Conservation (phyloP, 2,888 invertebrate species). For the Ctena decussata region DNA sequence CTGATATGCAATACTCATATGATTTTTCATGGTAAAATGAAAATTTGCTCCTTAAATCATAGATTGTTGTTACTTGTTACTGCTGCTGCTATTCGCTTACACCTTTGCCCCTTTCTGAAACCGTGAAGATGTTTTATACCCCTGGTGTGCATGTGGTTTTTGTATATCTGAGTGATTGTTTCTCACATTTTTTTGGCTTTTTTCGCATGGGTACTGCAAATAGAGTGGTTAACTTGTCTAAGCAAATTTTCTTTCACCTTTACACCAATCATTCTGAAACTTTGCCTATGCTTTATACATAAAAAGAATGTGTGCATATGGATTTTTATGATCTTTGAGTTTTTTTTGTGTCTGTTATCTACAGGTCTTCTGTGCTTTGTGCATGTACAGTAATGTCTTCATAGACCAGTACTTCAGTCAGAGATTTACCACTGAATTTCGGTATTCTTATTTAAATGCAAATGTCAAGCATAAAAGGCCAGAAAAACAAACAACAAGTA, state of each 20-base stretch:
- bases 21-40: neutral
- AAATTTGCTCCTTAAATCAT: neutral
- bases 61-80: neutral
- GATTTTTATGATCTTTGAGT: no score
- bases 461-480: neutral
- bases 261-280: no score
- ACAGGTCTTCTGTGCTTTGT: neutral
- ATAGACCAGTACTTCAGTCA: neutral
- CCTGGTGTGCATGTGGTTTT: neutral
- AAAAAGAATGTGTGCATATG: no score
- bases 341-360: no score
- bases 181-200: no score
- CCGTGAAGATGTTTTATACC: neutral
- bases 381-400: neutral
- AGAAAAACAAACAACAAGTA: constrained; percentile 1
- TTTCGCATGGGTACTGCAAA: no score
- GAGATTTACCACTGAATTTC: neutral
- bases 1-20: neutral
- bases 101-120: neutral
- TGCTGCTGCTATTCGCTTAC: no score
- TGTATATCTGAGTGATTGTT: no score
- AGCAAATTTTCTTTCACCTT: no score
- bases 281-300: neutral
- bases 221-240: no score
- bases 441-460: neutral